Evolutionary conservation across 2,113 vertebrate genomes (phyloP).

Genomic region (Tyrannus savana): DNA sequence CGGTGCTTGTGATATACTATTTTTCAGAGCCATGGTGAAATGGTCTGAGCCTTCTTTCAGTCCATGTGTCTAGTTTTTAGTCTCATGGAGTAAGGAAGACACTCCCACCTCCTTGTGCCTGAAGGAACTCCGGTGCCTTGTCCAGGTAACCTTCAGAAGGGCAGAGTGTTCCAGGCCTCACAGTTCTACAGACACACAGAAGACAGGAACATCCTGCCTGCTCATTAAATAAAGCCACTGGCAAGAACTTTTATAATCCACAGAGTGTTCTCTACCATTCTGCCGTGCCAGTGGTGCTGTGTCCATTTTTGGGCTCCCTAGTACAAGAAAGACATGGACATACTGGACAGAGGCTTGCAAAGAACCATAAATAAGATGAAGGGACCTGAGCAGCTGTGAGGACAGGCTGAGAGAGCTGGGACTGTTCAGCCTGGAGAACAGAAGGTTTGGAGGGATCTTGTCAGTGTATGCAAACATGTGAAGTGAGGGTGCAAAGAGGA

Average conservation of each 20-base stretch:
- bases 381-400: background rate
- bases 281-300: fast-evolving
- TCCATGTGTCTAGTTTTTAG: background rate
- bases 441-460: background rate
- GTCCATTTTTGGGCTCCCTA: background rate
- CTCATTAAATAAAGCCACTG: background rate
- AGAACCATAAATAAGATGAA: background rate
- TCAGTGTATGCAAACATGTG: background rate
- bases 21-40: background rate
- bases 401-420: background rate
- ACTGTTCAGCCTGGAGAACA: background rate
- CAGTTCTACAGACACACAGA: background rate
- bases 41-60: background rate
- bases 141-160: background rate
- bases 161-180: background rate
- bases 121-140: background rate
- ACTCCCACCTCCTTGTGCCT: background rate
- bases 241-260: background rate
- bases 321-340: background rate
- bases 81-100: background rate
- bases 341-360: background rate
- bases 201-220: background rate
- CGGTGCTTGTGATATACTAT: background rate
- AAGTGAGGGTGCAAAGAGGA: background rate
- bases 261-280: background rate